phyloP scores from a whole-genome alignment of 2,113 vertebrate species.

The Sclerurus mexicanus region DNA sequence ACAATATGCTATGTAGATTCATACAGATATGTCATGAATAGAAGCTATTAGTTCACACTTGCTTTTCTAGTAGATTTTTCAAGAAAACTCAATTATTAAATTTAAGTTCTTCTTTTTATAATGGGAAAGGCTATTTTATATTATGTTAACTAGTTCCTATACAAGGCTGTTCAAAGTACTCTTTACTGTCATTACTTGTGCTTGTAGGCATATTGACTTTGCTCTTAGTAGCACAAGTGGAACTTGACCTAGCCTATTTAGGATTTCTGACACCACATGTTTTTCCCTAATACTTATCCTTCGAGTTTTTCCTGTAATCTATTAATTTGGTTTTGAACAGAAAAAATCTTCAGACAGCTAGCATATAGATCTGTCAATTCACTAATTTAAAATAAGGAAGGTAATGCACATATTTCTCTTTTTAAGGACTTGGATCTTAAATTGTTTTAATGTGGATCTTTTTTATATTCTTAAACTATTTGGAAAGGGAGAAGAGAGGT shows the following conservation, averaged over 20 bases:
- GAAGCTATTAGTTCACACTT: neutral
- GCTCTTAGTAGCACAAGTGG: neutral
- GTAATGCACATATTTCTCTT: neutral
- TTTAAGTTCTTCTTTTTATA: neutral
- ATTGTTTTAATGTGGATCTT: neutral
- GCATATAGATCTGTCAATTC: neutral
- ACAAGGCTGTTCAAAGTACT: neutral
- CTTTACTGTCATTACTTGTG: neutral
- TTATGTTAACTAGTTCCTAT: neutral
- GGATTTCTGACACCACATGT: neutral
- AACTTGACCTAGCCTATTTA: neutral
- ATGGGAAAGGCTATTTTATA: neutral
- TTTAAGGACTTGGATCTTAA: neutral
- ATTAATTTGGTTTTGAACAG: neutral
- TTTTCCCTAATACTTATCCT: neutral
- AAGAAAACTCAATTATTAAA: neutral
- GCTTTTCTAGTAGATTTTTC: neutral
- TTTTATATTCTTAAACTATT: neutral
- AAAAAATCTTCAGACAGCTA: neutral
- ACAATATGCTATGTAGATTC: neutral
- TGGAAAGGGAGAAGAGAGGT: neutral
- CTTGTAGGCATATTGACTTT: neutral
- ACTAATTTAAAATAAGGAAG: neutral
- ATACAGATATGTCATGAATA: neutral
- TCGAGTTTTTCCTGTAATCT: neutral